phyloP scores from a whole-genome alignment of 2,797 vertebrate genomes.

The Danio albolineatus region DNA sequence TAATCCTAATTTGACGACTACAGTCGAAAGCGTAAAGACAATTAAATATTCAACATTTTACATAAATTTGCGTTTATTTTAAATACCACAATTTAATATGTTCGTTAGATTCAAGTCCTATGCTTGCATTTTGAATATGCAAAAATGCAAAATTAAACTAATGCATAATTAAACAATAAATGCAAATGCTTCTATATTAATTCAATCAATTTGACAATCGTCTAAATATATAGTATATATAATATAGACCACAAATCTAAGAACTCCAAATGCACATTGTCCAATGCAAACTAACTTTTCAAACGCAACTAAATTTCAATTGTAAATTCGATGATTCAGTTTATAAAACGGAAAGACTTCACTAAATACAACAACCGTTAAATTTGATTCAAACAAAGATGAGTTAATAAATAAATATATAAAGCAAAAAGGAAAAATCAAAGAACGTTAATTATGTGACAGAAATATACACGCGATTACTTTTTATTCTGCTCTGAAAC shows the following conservation, averaged over 20 bases:
- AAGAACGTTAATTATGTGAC: background rate
- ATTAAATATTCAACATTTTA: constrained; percentile 7
- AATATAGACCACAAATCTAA: background rate
- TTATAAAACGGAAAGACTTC: background rate
- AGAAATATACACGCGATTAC: background rate
- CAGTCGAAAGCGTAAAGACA: background rate
- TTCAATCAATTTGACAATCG: background rate
- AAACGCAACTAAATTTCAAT: background rate
- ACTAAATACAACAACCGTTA: background rate
- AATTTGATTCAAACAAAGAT: background rate
- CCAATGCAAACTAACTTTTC: background rate
- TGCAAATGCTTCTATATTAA: background rate
- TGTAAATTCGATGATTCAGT: background rate
- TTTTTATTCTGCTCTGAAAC: background rate
- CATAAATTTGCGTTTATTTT: constrained; percentile 27
- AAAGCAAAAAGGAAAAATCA: background rate
- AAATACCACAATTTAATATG: background rate
- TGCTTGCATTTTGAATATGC: constrained; percentile 29
- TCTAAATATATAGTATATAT: background rate
- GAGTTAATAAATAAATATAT: background rate
- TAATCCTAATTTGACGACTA: background rate
- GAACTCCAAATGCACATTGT: background rate
- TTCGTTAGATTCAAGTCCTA: background rate
- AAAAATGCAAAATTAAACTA: background rate
- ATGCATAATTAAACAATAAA: constrained; percentile 26